Evolutionary conservation across 2,797 vertebrate genomes (phyloP), one percentile per base, ranked within the genome.

Genomic region (Geotrypetes seraphini): DNA sequence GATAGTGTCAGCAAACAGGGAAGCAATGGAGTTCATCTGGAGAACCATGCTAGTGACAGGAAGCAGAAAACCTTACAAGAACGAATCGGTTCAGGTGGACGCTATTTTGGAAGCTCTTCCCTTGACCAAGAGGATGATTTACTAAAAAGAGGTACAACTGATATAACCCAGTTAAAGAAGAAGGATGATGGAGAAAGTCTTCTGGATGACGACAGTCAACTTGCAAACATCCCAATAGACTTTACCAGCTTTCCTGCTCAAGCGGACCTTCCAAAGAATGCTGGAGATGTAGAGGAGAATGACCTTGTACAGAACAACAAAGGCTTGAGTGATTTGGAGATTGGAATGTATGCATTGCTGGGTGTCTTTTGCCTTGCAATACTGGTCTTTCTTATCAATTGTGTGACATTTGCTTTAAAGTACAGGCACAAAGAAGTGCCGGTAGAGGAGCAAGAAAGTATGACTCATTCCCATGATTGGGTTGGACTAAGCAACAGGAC

Each of bases 341-440:
- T 93, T 4, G 93, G 93, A 4, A 95, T 97, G 94, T 97, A 94
- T 1, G 92, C 90, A 3, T 63, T 97, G 37, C 39, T 97, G 22
- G 88, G 88, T 0, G 94, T 96, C 47, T 97, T 97, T 56, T 92
- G 93, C 57, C 67, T 97, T 58, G 93, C 94, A 15, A 96, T 97
- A 35, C 38, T 96, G 27, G 92, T 96, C n/a, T 97, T 97, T 71
- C 71, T 97, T 0, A 74, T 86, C 7, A 97, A 97, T 47, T 97
- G 92, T 2, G 75, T 83, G 48, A 79, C 89, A 12, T 96, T 95
- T 9, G 82, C 88, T 1, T 40, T 94, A 2, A 89, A 83, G 63
- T 90, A 88, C 70, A 69, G 86, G 12, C 84, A 85, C 54, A 96
- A 95, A 38, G 89, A 86, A 48, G 69, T 69, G 5, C 86, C 85